Conservation (phyloP, 2,888 invertebrate species). For the Lasioglossum marginatum region DNA sequence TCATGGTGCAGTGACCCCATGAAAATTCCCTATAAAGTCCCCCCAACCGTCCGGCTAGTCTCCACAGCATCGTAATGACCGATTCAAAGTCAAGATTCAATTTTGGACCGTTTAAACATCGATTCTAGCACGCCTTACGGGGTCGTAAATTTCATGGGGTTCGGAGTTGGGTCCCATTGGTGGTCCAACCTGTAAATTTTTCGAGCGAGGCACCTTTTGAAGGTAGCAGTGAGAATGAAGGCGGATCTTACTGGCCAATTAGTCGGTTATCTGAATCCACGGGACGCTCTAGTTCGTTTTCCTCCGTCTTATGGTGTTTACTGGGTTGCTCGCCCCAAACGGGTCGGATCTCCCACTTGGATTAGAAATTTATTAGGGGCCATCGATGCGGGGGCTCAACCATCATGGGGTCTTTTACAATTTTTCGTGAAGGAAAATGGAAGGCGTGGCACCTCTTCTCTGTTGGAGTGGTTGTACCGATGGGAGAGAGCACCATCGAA, state of each 20-base stretch:
- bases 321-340: neutral
- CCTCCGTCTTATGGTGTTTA: constrained; percentile 18
- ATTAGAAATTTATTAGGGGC: constrained; percentile 65
- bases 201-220: constrained; percentile 24
- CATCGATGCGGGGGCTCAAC: constrained; percentile 42
- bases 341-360: constrained; percentile 30
- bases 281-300: constrained; percentile 12
- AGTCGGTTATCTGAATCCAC: constrained; percentile 38
- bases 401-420: constrained; percentile 28
- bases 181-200: constrained; percentile 58
- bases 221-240: constrained; percentile 55
- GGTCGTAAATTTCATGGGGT: constrained; percentile 50
- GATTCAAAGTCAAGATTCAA: constrained; percentile 24
- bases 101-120: constrained; percentile 29
- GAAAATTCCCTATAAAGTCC: neutral
- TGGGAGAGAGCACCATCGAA: constrained; percentile 71
- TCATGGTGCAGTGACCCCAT: neutral
- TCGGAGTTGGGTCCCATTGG: constrained; percentile 24
- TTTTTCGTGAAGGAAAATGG: constrained; percentile 39
- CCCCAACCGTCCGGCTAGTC: neutral
- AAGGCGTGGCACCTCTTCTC: constrained; percentile 51
- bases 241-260: constrained; percentile 59
- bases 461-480: constrained; percentile 27
- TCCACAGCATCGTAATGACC: neutral
- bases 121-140: constrained; percentile 19